Evolutionary conservation across 2,797 vertebrate genomes (phyloP).

Genomic region (Sarcoramphus papa): DNA sequence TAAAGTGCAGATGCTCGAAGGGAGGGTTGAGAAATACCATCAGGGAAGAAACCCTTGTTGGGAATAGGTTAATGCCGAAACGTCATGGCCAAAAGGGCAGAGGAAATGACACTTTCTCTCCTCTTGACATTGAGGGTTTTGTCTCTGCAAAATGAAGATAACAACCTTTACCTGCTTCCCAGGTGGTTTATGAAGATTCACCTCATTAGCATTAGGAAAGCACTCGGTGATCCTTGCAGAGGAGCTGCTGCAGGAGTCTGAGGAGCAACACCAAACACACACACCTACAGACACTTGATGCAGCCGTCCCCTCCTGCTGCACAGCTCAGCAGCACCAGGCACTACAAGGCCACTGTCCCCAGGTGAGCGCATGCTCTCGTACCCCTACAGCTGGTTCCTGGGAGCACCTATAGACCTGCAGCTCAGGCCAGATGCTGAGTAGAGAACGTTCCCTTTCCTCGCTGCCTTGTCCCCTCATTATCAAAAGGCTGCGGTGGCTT

Average conservation of each 20-base stretch:
- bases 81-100: constrained; percentile 14
- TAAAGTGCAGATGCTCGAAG: background rate
- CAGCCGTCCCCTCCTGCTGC: background rate
- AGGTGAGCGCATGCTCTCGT: fast-evolving
- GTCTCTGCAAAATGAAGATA: constrained; percentile 48
- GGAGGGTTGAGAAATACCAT: background rate
- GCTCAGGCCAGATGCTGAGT: background rate
- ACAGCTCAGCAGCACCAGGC: background rate
- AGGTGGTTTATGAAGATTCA: background rate
- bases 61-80: background rate
- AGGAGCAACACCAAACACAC: background rate
- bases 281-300: fast-evolving
- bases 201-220: constrained; percentile 23
- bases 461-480: background rate
- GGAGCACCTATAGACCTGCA: background rate
- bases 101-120: constrained; percentile 9
- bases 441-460: background rate
- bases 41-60: background rate
- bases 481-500: background rate
- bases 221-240: background rate
- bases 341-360: background rate
- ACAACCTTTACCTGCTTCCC: constrained; percentile 53
- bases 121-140: constrained; percentile 32
- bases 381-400: background rate
- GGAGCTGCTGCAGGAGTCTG: background rate